phyloP scores from a whole-genome alignment of 1,140 invertebrate genomes.

The Diprion similis region DNA sequence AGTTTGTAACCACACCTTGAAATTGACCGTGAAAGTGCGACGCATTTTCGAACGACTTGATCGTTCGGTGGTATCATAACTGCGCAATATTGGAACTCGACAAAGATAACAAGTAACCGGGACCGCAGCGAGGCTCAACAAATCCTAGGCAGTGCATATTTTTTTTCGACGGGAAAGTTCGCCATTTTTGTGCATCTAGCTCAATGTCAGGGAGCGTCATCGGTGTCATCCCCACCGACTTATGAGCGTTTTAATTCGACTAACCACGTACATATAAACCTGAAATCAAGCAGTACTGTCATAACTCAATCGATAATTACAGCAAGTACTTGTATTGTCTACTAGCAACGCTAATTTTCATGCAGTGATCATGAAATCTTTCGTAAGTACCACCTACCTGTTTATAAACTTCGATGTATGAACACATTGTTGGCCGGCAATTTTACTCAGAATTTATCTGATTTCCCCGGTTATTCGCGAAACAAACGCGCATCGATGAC shows the following conservation, averaged over 20 bases:
- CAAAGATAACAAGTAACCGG: not conserved
- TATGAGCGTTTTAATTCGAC: not conserved
- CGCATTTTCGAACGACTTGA: not conserved
- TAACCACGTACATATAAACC: slow-evolving; percentile 6
- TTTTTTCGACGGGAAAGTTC: slow-evolving; percentile 7
- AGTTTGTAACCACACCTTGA: too few species aligned
- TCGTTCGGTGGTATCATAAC: not conserved
- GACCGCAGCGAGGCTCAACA: not conserved
- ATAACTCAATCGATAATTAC: not conserved
- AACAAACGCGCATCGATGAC: too few species aligned
- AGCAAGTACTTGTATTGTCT: slow-evolving; percentile 13
- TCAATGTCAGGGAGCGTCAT: slow-evolving; percentile 9
- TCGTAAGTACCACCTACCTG: not conserved
- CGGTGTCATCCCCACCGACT: not conserved
- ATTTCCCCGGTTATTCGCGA: too few species aligned
- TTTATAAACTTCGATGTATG: not conserved
- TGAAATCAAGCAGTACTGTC: not conserved
- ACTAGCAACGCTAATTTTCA: slow-evolving; percentile 11
- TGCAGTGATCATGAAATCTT: not conserved
- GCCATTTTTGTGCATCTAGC: not conserved
- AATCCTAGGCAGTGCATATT: not conserved
- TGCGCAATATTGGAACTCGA: not conserved
- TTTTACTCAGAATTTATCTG: too few species aligned
- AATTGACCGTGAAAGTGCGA: not conserved
- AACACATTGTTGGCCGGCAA: too few species aligned